Percentiles rank a stretch among this genome's conserved stretches.
phyloP scores from a whole-genome alignment of 2,113 vertebrate genomes.

The Caloenas nicobarica region DNA sequence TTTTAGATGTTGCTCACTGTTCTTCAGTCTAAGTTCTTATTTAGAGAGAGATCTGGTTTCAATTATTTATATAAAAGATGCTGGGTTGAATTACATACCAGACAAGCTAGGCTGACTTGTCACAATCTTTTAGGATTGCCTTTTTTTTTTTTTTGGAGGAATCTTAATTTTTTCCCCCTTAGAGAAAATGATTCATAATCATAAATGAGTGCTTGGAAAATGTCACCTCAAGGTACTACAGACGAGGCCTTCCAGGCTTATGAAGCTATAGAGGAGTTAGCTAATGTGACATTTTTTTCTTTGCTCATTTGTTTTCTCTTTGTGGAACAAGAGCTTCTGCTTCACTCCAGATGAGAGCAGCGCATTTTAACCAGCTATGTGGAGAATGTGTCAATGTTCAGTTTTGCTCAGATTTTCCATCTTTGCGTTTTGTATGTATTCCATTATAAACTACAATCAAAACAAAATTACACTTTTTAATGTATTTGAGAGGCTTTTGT shows the following conservation, averaged over 20 bases:
- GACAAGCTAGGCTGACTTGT: not conserved
- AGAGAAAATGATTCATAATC: conserved; percentile 64
- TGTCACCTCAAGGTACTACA: conserved; percentile 39
- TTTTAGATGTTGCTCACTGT: not conserved
- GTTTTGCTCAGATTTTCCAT: not conserved
- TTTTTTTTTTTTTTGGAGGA: not conserved
- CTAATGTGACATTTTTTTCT: conserved; percentile 22
- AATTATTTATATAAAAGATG: conserved; percentile 42
- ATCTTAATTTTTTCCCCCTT: not conserved
- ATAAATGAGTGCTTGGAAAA: conserved; percentile 56
- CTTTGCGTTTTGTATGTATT: not conserved
- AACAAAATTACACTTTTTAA: not conserved
- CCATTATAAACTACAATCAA: not conserved
- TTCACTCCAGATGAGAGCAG: not conserved
- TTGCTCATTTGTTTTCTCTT: conserved; percentile 36
- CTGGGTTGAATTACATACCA: not conserved
- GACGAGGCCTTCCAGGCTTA: conserved; percentile 45
- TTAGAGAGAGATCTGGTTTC: conserved; percentile 10
- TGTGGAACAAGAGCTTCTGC: not conserved
- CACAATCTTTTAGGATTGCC: not conserved
- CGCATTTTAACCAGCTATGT: not conserved
- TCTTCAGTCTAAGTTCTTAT: not conserved
- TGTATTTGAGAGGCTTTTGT: not conserved
- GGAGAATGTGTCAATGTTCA: not conserved
- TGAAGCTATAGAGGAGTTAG: conserved; percentile 15